Base-by-base conservation (phyloP, 1,140 invertebrate genomes). In the Trinorchestia longiramus region DNA sequence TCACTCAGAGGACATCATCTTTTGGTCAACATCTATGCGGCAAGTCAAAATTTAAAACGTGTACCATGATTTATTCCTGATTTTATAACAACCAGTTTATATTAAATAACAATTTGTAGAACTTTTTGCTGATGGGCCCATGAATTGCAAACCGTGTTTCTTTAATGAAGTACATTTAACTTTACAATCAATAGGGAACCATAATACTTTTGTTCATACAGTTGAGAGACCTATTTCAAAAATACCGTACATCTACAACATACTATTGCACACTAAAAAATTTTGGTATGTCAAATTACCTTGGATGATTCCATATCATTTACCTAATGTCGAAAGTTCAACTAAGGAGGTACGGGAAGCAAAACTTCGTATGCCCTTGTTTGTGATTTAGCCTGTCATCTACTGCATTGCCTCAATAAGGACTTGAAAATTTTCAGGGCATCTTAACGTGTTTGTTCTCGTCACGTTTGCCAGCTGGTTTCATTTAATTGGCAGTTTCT, bases 401-500 rank as follows among this genome's bases (percentile, higher is more conserved):
- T 77, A 77, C 62, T 77, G 28, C 62, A 77, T 77, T 90, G 43
- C 88, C 41, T 90, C 28, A 42, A 28, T 42, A 90, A 90, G 88
- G 88, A 90, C 43, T 42, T 90, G 88, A 41, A 43, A 90, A 90
- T 77, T 77, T 77, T 77, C 11, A 28, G 62, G 28, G 62, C 62
- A 90, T 17, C 43, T 94, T 94, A 94, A 94, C 43, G 92, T 94
- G 92, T 94, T 94, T 94, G 92, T 45, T 94, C 92, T 43, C 47
- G 92, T 94, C 92, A 94, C 92, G 92, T 94, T 94, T 36, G 44
- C 92, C 92, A 94, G 92, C 92, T 45, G 92, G 92, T n/a, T 44
- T 11, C 92, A 94, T 94, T 94, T 94, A 94, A 94, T 94, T 94
- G 92, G 92, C 92, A 40, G 43, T 94, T 45, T 94, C 43, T 94